Evolutionary conservation across 2,113 vertebrate species (phyloP), one percentile per base, ranked within the genome.

Genomic region (Bambusicola thoracicus): DNA sequence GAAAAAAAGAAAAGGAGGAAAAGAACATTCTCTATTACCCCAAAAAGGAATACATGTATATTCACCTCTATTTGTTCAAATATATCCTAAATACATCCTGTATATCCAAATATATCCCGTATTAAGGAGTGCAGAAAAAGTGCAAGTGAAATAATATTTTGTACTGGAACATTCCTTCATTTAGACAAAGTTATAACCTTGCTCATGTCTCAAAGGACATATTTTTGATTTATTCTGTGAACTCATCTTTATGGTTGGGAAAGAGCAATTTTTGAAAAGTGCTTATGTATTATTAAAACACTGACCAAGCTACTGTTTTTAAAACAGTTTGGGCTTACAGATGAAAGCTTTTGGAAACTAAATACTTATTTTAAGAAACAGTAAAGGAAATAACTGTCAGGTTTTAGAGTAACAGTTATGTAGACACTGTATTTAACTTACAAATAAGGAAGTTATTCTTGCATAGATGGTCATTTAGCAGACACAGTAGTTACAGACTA

Each of bases 401-500:
- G 6, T 80, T 84, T 93, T 38, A 91, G 32, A 46, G 24, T 89
- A 62, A 44, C 18, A 13, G 19, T 75, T 34, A 72, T 2, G 7
- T 24, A 12, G 27, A 58, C 1, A 18, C 7, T 53, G 4, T 16
- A 41, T 62, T 81, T 82, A 55, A 62, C 38, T 53, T 44, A 40
- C 16, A 25, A 46, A 40, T 55, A 65, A 61, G 14, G 22, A 48
- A 81, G 56, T 51, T 13, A 30, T 18, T 83, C 73, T 78, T 38
- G 20, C 36, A 72, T 46, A 20, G 46, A 55, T 24, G 32, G 17
- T 20, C 46, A 49, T 16, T 73, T 41, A 62, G 21, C 29, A 90
- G 7, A 17, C 10, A 30, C 3, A 0, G 3, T 59, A 6, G 1
- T 51, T 56, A 14, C 20, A 29, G 14, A 30, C 27, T 17, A 16